These are phyloP conservation scores for Ophioderma brevispina DNA, from an alignment of 35 echinoderm and acorn worm genomes.

Conservation along the genomic window DNA sequence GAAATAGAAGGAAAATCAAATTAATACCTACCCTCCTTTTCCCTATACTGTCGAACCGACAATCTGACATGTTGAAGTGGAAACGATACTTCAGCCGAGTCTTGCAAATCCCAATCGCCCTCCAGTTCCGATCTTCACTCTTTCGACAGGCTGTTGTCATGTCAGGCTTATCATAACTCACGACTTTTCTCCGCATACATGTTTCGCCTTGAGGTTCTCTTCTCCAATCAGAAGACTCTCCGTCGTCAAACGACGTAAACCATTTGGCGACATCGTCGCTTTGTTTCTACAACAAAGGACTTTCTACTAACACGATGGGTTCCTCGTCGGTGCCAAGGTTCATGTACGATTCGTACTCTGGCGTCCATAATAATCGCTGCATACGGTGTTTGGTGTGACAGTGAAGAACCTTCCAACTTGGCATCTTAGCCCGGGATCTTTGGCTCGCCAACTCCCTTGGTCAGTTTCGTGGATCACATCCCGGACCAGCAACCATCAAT, in stretches of 20 bases:
- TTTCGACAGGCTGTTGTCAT: neutral
- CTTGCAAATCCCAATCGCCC: constrained; percentile 28
- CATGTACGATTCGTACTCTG: neutral
- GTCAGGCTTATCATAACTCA: neutral
- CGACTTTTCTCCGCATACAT: neutral
- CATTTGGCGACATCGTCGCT: constrained; percentile 53
- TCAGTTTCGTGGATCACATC: too few species aligned
- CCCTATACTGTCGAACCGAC: constrained; percentile 26
- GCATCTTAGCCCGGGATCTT: too few species aligned
- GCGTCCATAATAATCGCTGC: neutral
- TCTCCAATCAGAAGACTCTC: constrained; percentile 58
- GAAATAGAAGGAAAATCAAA: too few species aligned
- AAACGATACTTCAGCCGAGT: neutral
- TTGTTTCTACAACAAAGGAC: constrained; percentile 79
- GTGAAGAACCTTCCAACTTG: neutral
- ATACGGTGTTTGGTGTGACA: neutral
- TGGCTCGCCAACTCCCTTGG: too few species aligned
- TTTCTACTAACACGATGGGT: constrained; percentile 57
- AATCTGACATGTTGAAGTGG: constrained; percentile 31
- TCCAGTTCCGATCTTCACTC: neutral
- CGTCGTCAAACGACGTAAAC: constrained; percentile 69
- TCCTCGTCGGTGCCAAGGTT: neutral
- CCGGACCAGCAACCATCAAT: too few species aligned
- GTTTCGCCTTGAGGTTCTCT: neutral
- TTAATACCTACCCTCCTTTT: constrained; percentile 23